Conservation (phyloP, 1,140 invertebrate species). For the Eurosta solidaginis region DNA sequence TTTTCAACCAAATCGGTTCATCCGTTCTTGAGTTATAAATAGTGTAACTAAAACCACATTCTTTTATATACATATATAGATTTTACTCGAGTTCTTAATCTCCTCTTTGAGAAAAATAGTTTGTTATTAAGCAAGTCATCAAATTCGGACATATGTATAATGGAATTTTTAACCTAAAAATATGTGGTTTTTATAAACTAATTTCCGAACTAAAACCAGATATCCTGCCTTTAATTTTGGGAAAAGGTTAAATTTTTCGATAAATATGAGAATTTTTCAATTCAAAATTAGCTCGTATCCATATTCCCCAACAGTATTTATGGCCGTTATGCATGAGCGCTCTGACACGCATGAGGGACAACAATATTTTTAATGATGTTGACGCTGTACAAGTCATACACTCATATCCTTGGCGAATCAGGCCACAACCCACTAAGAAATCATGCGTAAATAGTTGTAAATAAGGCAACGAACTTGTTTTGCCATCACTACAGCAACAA, state of each 20-base stretch:
- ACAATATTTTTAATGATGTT: not conserved
- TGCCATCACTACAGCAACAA: not conserved
- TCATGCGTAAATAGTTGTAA: not conserved
- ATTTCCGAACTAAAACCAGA: too few species aligned
- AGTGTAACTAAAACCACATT: too few species aligned
- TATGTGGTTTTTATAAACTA: too few species aligned
- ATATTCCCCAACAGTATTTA: not conserved
- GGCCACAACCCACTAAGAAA: slow-evolving; percentile 13
- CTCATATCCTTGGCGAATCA: not conserved
- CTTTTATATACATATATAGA: too few species aligned
- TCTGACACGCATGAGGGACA: not conserved
- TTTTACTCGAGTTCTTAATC: too few species aligned
- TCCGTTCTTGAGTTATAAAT: too few species aligned
- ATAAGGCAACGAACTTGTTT: not conserved
- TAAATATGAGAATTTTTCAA: not conserved
- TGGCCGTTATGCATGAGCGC: not conserved
- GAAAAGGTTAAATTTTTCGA: not conserved
- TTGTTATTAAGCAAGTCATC: too few species aligned
- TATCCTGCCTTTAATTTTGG: too few species aligned
- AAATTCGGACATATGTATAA: too few species aligned
- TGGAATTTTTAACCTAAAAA: too few species aligned
- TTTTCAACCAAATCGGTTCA: too few species aligned
- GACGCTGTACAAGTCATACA: not conserved
- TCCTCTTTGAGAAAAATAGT: too few species aligned
- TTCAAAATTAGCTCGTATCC: not conserved